A percentile compares a stretch with the other conserved stretches of the same genome.
Conservation (phyloP, 2,888 invertebrate genomes). For the Orchestes rusci region DNA sequence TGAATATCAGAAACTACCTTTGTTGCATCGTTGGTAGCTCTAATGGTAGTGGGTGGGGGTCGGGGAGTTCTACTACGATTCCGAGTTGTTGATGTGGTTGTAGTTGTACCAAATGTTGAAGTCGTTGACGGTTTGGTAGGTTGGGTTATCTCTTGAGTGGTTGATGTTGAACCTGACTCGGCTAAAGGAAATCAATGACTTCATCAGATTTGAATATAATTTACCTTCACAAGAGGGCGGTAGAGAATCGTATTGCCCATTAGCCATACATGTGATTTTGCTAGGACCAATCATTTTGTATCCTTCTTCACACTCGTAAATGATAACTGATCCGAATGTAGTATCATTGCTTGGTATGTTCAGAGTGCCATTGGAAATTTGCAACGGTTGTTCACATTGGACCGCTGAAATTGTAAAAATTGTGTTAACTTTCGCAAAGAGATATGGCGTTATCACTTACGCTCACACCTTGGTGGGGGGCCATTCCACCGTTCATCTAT, state of each 20-base stretch:
- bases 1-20: too few relatives aligned
- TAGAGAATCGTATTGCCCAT: constrained; percentile 72
- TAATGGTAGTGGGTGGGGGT: constrained; percentile 42
- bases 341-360: constrained; percentile 53
- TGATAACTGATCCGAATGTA: constrained; percentile 63
- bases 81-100: constrained; percentile 32
- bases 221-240: constrained; percentile 67
- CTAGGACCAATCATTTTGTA: constrained; percentile 61
- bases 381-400: constrained; percentile 62
- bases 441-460: constrained; percentile 46
- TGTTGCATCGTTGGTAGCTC: constrained; percentile 39
- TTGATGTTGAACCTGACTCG: constrained; percentile 7
- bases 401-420: constrained; percentile 48
- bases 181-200: too few relatives aligned
- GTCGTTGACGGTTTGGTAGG: constrained; percentile 1
- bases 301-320: constrained; percentile 67
- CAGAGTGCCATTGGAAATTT: constrained; percentile 56
- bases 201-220: too few relatives aligned
- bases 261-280: constrained; percentile 62
- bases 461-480: constrained; percentile 82
- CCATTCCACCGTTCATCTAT: constrained; percentile 92
- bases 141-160: constrained; percentile 13
- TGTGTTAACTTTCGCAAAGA: background rate
- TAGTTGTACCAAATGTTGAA: constrained; percentile 15
- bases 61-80: constrained; percentile 38